Conservation (phyloP, 2,113 vertebrate species). For the Eulemur macaco region DNA sequence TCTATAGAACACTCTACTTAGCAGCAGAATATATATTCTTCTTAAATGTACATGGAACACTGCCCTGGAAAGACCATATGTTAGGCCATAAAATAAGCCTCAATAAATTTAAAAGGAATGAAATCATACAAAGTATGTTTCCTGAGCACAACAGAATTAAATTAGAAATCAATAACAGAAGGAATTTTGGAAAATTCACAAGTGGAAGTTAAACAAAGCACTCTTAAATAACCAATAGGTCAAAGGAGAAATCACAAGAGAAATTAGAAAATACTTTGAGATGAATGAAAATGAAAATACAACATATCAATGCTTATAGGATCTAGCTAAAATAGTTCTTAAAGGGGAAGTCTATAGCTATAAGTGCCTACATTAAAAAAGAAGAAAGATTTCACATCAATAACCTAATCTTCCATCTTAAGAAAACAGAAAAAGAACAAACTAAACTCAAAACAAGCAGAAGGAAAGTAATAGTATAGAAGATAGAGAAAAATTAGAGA, state of each 20-base stretch:
- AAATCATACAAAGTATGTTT: background rate
- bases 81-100: constrained; percentile 14
- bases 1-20: background rate
- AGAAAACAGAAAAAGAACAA: constrained; percentile 27
- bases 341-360: background rate
- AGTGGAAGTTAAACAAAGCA: constrained; percentile 2
- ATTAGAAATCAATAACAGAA: constrained; percentile 12
- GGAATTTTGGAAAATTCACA: constrained; percentile 1
- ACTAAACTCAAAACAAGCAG: background rate
- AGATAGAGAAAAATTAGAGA: background rate
- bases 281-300: constrained; percentile 53
- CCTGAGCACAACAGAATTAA: background rate
- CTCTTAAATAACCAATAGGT: background rate
- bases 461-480: constrained; percentile 32
- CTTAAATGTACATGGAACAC: background rate
- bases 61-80: background rate
- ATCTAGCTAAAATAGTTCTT: background rate
- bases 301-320: background rate
- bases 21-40: constrained; percentile 28
- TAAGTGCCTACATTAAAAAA: constrained; percentile 8
- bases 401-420: constrained; percentile 6
- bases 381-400: background rate
- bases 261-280: constrained; percentile 38
- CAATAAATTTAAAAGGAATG: constrained; percentile 14
- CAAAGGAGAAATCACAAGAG: background rate